Percentiles rank a stretch among this genome's conserved stretches.
Evolutionary conservation across 2,113 vertebrate genomes (phyloP).

Genomic region (Callopanchax toddi): DNA sequence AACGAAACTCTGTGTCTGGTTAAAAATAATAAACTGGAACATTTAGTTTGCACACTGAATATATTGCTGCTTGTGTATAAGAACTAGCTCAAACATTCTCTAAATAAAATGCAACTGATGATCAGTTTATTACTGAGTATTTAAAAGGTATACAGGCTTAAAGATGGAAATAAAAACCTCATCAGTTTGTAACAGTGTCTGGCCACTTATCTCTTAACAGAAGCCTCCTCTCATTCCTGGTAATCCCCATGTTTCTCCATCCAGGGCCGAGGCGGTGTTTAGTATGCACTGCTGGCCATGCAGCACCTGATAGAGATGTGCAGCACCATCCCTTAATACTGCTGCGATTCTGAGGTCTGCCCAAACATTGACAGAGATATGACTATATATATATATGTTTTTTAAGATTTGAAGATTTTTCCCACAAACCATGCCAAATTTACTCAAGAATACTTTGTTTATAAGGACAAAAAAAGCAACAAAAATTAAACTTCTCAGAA

Average conservation of each 20-base stretch:
- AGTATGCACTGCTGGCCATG: conserved; percentile 65
- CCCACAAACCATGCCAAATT: neutral
- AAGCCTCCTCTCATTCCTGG: conserved; percentile 48
- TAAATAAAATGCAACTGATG: conserved; percentile 10
- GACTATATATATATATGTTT: too few species aligned
- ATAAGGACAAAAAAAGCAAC: too few species aligned
- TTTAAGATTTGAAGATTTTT: neutral
- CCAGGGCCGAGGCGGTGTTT: conserved; percentile 54
- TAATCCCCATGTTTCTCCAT: conserved; percentile 64
- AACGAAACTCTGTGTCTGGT: neutral
- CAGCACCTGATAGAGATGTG: conserved; percentile 61
- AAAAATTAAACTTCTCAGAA: neutral
- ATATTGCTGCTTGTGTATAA: conserved; percentile 16
- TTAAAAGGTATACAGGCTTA: conserved; percentile 38
- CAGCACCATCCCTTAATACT: conserved; percentile 40
- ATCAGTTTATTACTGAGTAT: conserved; percentile 29
- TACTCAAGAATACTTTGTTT: neutral
- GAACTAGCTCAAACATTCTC: conserved; percentile 11
- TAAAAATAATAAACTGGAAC: neutral
- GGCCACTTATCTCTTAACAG: conserved; percentile 45
- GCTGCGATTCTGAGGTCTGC: conserved; percentile 32
- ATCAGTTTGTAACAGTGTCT: conserved; percentile 37
- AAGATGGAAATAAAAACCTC: conserved; percentile 29
- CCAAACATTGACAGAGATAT: conserved; percentile 17
- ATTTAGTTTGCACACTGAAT: neutral